Evolutionary conservation across 2,797 vertebrate species (phyloP), one percentile per base, ranked within the genome.

Genomic region (Prunella strophiata): DNA sequence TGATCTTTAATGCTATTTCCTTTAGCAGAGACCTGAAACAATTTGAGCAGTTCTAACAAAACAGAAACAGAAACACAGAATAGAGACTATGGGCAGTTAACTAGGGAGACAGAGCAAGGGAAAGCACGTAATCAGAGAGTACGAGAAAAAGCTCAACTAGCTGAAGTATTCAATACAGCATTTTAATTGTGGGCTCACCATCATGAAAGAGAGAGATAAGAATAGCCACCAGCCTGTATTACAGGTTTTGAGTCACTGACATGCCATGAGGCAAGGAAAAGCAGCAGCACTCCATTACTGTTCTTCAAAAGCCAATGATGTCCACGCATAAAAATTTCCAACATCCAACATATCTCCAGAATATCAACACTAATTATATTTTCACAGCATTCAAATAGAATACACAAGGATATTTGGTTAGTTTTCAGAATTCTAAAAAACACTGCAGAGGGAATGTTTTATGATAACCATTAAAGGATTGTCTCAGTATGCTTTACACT

Each of bases 151-250:
- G 38, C 47, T 89, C 81, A 92, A 55, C 57, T 40, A 89, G 52
- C 52, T 16, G 1, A 26, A 96, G n/a, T 26, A 51, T 83, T 91
- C 75, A 89, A 65, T 83, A 68, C 22, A 85, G 68, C 68, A 74
- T 83, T 83, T 89, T 93, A 91, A 92, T 78, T 96, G 81, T 47
- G 61, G 81, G 57, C n/a, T 95, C 54, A 96, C 81, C 67, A 80
- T 61, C 72, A 88, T 38, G 75, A 89, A 82, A 92, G 19, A 30
- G 30, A 79, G 32, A 84, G 13, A 78, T 43, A 36, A 54, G 43
- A 76, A 88, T 25, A 95, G 76, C 55, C 59, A 92, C n/a, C 34
- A 94, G 63, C 34, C 55, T 79, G 59, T 48, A 73, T 48, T 85
- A 85, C 1, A 1, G 63, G 34, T 45, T 91, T 87, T 71, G 57